A percentile compares a stretch with the other conserved stretches of the same genome.
Conservation (phyloP, 2,888 invertebrate genomes). For the Unio pictorum region DNA sequence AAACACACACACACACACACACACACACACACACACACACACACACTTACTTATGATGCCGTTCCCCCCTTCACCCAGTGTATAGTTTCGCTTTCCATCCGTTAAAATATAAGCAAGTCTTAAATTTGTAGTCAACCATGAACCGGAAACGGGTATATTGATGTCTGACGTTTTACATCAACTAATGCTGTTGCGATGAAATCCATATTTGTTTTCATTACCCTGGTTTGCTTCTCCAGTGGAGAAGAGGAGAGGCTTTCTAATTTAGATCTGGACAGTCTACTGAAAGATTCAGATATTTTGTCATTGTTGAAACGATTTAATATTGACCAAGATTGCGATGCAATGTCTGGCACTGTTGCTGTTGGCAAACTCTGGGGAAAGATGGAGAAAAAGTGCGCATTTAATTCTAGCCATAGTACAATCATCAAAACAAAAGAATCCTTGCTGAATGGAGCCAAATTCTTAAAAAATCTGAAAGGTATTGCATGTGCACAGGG, state of each 20-base stretch:
- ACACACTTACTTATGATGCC: too few relatives aligned
- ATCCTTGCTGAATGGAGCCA: conserved; percentile 45
- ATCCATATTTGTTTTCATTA: conserved; percentile 2
- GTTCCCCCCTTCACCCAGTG: too few relatives aligned
- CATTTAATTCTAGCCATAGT: conserved; percentile 22
- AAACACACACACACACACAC: too few relatives aligned
- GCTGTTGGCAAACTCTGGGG: background rate
- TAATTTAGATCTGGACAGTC: conserved; percentile 16
- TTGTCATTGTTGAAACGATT: conserved; percentile 41
- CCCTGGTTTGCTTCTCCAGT: background rate
- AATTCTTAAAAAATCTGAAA: conserved; percentile 37
- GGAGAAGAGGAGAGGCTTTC: conserved; percentile 4
- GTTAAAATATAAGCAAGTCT: too few relatives aligned
- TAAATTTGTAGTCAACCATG: too few relatives aligned
- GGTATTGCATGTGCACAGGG: conserved; percentile 34
- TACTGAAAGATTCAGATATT: conserved; percentile 37
- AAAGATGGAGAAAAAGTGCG: conserved; percentile 22
- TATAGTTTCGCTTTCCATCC: too few relatives aligned
- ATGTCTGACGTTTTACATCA: background rate
- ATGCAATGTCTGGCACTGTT: background rate
- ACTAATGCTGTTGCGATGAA: conserved; percentile 4
- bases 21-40: too few relatives aligned
- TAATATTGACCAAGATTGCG: conserved; percentile 4
- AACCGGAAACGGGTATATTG: conserved; percentile 3
- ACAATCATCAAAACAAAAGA: conserved; percentile 54